These are phyloP conservation scores for Thoracochromis brauschi DNA, from an alignment of 2,113 vertebrate species.

Conservation along the genomic window DNA sequence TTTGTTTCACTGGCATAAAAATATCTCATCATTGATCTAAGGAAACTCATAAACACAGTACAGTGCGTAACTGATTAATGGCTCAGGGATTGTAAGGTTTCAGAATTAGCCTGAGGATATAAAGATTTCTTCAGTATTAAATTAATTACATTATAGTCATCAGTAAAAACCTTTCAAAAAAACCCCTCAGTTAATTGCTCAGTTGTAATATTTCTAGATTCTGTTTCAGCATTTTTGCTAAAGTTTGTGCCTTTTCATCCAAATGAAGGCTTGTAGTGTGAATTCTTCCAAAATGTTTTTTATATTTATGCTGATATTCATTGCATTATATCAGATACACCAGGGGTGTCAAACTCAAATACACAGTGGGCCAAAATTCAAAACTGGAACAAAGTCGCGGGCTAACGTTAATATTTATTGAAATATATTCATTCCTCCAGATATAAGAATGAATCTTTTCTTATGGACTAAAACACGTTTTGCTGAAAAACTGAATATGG, in stretches of 20 bases:
- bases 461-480: too few species aligned
- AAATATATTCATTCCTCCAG: too few species aligned
- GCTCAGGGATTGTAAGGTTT: neutral
- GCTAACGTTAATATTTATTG: too few species aligned
- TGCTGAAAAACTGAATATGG: too few species aligned
- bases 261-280: neutral
- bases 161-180: neutral
- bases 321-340: neutral
- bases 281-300: neutral
- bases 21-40: neutral
- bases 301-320: neutral
- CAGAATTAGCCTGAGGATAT: neutral
- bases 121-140: neutral
- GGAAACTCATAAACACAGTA: neutral
- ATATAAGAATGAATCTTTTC: too few species aligned
- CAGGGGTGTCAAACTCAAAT: too few species aligned
- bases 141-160: neutral
- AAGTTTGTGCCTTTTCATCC: neutral
- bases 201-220: neutral
- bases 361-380: too few species aligned
- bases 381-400: too few species aligned
- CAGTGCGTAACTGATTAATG: neutral
- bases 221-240: neutral
- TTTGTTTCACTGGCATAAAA: neutral
- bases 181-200: rapidly evolving